phyloP scores from a whole-genome alignment of 2,888 invertebrate species.

The Drosophila mimetica region DNA sequence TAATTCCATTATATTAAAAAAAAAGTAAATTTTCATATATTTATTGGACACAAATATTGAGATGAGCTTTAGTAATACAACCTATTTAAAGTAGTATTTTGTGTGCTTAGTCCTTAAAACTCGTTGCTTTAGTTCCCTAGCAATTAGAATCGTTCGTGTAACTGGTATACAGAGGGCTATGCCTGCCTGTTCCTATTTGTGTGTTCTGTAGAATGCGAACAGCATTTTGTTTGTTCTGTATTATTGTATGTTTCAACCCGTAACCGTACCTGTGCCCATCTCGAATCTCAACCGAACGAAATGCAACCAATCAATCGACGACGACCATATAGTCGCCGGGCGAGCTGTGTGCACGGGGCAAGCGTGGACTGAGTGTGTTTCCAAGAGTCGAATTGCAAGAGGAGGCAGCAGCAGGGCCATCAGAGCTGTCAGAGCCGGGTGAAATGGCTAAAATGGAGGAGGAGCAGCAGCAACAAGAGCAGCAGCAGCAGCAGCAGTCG shows the following conservation, averaged over 20 bases:
- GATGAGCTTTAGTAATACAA: too few species aligned
- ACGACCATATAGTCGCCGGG: constrained; percentile 33
- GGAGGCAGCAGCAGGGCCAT: constrained; percentile 11
- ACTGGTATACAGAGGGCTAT: constrained; percentile 6
- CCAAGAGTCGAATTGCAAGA: constrained; percentile 48
- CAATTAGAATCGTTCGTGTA: not conserved
- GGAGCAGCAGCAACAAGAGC: constrained; percentile 8
- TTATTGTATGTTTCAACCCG: constrained; percentile 28
- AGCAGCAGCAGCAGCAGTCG: constrained; percentile 12
- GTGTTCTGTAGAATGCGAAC: constrained; percentile 4
- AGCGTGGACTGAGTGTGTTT: constrained; percentile 56
- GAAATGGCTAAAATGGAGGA: not conserved
- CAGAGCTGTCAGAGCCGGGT: constrained; percentile 6
- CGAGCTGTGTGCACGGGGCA: constrained; percentile 44
- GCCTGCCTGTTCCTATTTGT: constrained; percentile 17
- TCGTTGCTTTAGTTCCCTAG: not conserved
- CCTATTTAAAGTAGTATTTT: too few species aligned
- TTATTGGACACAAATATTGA: too few species aligned
- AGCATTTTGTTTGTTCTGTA: constrained; percentile 27
- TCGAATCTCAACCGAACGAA: constrained; percentile 4
- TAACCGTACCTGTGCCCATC: constrained; percentile 5
- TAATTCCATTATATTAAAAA: too few species aligned
- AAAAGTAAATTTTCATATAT: too few species aligned
- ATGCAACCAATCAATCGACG: constrained; percentile 1
- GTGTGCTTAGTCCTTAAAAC: too few species aligned